Evolutionary conservation across 2,113 vertebrate genomes (phyloP), one percentile per base, ranked within the genome.

Genomic region (Eonycteris spelaea): DNA sequence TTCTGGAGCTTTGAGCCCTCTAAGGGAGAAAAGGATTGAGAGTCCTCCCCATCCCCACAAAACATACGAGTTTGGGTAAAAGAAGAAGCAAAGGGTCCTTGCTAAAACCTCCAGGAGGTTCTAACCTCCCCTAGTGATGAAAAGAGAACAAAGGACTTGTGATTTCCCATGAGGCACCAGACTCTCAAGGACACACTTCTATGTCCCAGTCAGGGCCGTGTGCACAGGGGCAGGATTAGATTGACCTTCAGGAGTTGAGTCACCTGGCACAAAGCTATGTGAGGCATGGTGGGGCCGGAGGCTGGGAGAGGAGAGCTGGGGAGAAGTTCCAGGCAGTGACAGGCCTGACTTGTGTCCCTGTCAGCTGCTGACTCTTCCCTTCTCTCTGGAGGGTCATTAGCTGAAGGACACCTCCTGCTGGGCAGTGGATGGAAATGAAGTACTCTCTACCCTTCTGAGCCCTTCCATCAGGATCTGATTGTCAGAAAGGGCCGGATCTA

Each of bases 321-420:
- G 30, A 55, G 38, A 57, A 45, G 51, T 30, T 73, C 26, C 67
- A 26, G 80, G 40, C 82, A 61, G 61, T 19, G 5, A 35, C 33
- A 28, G 35, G 55, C 45, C 30, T 79, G 51, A 61, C 35, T 71
- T 61, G 1, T 1, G 38, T 45, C 65, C 65, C 68, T 61, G 53
- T 53, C 9, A 30, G 55, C 45, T 8, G 19, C 7, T 33, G 40
- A 30, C 22, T 51, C 14, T 68, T 48, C 48, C 9, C 57, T 63
- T 28, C 18, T 71, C 10, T 73, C 9, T 33, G 63, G 57, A 84
- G 63, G 43, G 82, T 59, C 65, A 7, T 0, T 67, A 53, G 73
- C 61, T 78, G 35, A 21, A 61, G 73, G 57, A 89, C 21, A 59
- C 33, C 51, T 97, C 77, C 59, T 91, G 55, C 86, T 92, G 92